Evolutionary conservation across 2,888 invertebrate genomes (phyloP), one percentile per base, ranked within the genome.

Genomic region (Argyra leucocephala): DNA sequence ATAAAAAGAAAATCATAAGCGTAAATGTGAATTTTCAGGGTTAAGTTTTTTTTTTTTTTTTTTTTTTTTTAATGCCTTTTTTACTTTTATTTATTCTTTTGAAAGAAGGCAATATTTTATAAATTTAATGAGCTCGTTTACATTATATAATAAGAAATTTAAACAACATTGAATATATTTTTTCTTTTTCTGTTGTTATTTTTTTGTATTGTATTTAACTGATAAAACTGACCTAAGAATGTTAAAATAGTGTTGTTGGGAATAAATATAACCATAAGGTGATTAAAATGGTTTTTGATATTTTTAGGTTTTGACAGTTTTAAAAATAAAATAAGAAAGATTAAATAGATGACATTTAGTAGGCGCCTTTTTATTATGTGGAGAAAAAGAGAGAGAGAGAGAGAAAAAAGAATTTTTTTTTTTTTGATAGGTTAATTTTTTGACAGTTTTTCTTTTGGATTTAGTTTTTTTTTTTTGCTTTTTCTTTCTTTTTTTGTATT

Each of bases 21-120:
- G 48, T 48, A 48, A 48, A 48, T 48, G 48, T 48, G 18, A 48
- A 48, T 48, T 48, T 48, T 48, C 48, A 48, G 48, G 48, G 48
- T 48, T 48, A 48, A 48, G 18, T 48, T 9, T 9, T 48, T 48
- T n/a, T 37, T 37, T 37, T 48, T n/a, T 48, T 48, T n/a, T n/a
- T n/a, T n/a, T n/a, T n/a, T n/a, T n/a, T n/a, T n/a, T n/a, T n/a
- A n/a, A n/a, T n/a, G n/a, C n/a, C n/a, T n/a, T n/a, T n/a, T n/a
- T n/a, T n/a, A n/a, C n/a, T n/a, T n/a, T 48, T n/a, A n/a, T 48
- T 48, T 48, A 18, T 48, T 48, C 48, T 48, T 48, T 48, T 48
- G 5, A 48, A 18, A 48, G 3, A 48, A 48, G 5, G 15, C 15
- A 48, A 48, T 48, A 48, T 48, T 48, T 48, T 48, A 48, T 48